Evolutionary conservation across 2,113 vertebrate species (phyloP), one percentile per base, ranked within the genome.

Genomic region (Lepus europaeus): DNA sequence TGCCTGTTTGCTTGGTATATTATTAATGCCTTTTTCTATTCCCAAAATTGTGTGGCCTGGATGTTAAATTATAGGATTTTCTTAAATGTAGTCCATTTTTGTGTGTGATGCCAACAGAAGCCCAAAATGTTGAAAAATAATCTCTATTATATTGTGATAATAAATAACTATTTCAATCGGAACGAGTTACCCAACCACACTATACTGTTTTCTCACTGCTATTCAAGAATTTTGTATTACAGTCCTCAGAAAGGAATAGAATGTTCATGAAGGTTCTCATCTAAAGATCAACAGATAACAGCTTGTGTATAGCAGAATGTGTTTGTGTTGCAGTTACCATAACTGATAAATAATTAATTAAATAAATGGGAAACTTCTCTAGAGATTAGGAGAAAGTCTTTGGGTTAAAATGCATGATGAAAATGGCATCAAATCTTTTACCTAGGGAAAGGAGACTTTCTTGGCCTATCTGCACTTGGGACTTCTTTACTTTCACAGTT

Each of bases 331-430:
- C 56, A 82, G 53, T 49, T 84, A 84, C 29, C 31, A 76, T 82
- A 87, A 90, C 59, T 2, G 10, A 72, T 96, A 88, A 89, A 96
- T 93, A 76, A 91, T 96, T 88, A 90, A 97, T 97, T 88, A 70
- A 91, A 72, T 82, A 93, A 97, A 81, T 96, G 83, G 73, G 31
- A 96, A 84, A 76, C 39, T 91, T 96, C 94, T 56, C 95, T 12
- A 72, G 90, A 95, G 84, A 91, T n/a, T 45, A 82, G 69, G 77
- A 86, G 69, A 93, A 92, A 97, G 94, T 84, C 87, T 74, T 27
- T 73, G 82, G 72, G 74, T 94, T 96, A 95, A 93, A 96, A 94
- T 86, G 81, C 7, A 93, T 86, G 90, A 92, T 72, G 93, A 96
- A 96, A 93, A 94, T 88, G 79, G 33, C 81, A 95, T 93, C 70